A percentile compares a stretch with the other conserved stretches of the same genome.
Evolutionary conservation across 1,140 invertebrate species (phyloP).

Genomic region (Spodoptera litura): DNA sequence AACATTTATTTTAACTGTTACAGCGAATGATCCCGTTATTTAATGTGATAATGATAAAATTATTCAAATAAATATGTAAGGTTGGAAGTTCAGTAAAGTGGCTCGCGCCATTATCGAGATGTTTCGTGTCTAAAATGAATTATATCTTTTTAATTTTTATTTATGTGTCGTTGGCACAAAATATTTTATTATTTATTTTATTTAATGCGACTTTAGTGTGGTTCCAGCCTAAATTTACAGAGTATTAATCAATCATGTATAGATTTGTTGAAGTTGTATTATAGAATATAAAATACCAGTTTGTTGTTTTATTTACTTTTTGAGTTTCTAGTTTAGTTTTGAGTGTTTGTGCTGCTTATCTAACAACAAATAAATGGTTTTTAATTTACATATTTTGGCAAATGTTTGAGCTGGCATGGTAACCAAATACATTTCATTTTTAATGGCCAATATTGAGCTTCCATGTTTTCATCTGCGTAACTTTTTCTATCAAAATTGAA

Average conservation of each 20-base stretch:
- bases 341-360: constrained; percentile 16
- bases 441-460: background rate
- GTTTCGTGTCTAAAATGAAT: constrained; percentile 50
- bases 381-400: no score
- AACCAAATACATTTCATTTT: background rate
- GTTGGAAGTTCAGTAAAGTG: constrained; percentile 46
- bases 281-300: constrained; percentile 74
- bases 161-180: background rate
- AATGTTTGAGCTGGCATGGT: no score
- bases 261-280: constrained; percentile 80
- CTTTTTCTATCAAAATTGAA: no score
- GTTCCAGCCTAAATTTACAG: constrained; percentile 50
- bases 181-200: constrained; percentile 1
- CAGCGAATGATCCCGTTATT: constrained; percentile 31
- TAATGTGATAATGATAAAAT: constrained; percentile 55
- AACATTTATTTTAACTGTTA: constrained; percentile 50
- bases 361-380: constrained; percentile 24
- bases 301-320: constrained; percentile 71
- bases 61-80: constrained; percentile 54
- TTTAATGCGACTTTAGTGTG: constrained; percentile 26
- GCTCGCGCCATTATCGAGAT: constrained; percentile 9
- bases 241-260: constrained; percentile 66
- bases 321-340: constrained; percentile 17
- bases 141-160: constrained; percentile 48
- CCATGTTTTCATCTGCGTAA: no score